A percentile compares a stretch with the other conserved stretches of the same genome.
Evolutionary conservation across 2,888 invertebrate species (phyloP).

Genomic region (Aelia acuminata): DNA sequence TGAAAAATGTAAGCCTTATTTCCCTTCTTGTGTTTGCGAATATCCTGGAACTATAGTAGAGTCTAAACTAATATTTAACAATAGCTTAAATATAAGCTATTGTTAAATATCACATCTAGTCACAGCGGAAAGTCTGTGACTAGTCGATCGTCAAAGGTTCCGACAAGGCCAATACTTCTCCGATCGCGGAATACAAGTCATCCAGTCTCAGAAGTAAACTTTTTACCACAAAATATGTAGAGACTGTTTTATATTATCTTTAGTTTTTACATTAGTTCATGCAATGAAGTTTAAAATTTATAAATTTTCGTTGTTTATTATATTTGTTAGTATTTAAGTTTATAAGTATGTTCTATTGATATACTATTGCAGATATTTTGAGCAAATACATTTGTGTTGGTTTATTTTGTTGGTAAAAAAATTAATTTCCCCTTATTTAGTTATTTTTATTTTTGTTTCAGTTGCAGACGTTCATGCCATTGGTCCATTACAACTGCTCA

Average conservation of each 20-base stretch:
- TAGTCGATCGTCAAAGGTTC: background rate
- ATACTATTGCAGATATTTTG: too few species aligned
- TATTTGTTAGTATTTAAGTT: too few species aligned
- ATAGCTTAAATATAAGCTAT: too few species aligned
- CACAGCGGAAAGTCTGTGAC: too few species aligned
- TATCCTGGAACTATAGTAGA: background rate
- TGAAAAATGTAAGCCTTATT: background rate
- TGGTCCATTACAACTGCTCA: slow-evolving; percentile 86
- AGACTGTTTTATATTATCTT: background rate
- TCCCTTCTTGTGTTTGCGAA: background rate
- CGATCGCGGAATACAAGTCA: background rate
- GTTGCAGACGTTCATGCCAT: slow-evolving; percentile 79
- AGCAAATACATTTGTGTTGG: too few species aligned
- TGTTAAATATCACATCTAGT: too few species aligned
- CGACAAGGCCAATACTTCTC: background rate
- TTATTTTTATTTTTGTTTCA: slow-evolving; percentile 71
- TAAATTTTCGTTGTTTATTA: background rate
- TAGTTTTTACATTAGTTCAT: background rate
- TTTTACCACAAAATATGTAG: too few species aligned
- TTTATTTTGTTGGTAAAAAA: too few species aligned
- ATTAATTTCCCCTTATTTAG: background rate
- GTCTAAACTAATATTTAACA: too few species aligned
- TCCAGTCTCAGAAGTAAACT: background rate
- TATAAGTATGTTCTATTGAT: too few species aligned
- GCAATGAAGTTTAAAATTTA: background rate